Percentiles rank a stretch among this genome's conserved stretches.
These are phyloP conservation scores for Lutjanus argentimaculatus DNA, from an alignment of 2,797 vertebrate genomes.

Conservation along the genomic window DNA sequence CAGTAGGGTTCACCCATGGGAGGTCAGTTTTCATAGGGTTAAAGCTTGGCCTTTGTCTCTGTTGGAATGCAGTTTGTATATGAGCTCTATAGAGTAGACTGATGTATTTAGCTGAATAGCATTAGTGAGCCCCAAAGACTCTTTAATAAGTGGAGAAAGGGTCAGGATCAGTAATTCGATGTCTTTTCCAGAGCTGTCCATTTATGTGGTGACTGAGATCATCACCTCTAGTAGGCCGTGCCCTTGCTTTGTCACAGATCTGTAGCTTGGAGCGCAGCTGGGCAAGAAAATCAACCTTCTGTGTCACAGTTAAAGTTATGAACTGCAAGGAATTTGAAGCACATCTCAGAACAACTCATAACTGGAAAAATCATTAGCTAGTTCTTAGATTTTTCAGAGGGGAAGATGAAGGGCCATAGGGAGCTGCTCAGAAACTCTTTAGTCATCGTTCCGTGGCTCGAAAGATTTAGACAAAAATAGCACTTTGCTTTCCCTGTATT, in stretches of 20 bases:
- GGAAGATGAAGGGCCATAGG: slow-evolving; percentile 46
- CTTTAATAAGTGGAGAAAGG: slow-evolving; percentile 40
- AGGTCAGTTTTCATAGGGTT: neutral
- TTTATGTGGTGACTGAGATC: slow-evolving; percentile 58
- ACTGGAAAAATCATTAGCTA: slow-evolving; percentile 73
- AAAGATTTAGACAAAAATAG: slow-evolving; percentile 57
- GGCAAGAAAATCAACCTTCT: slow-evolving; percentile 46
- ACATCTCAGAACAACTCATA: slow-evolving; percentile 55
- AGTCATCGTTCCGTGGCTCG: slow-evolving; percentile 39
- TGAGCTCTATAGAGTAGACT: slow-evolving; percentile 9
- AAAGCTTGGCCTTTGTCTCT: slow-evolving; percentile 23
- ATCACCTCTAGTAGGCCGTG: slow-evolving; percentile 54
- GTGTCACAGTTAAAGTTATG: slow-evolving; percentile 64
- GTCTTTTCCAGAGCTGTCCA: slow-evolving; percentile 60
- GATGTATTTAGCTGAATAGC: slow-evolving; percentile 36
- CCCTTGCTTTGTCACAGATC: slow-evolving; percentile 55
- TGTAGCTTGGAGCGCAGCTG: slow-evolving; percentile 31
- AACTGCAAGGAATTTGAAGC: slow-evolving; percentile 68
- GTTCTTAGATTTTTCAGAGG: slow-evolving; percentile 50
- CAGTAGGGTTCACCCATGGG: too few relatives aligned
- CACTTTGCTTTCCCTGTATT: slow-evolving; percentile 43
- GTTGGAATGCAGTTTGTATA: neutral
- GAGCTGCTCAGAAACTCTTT: slow-evolving; percentile 58
- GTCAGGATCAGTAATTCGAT: slow-evolving; percentile 35
- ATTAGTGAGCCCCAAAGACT: slow-evolving; percentile 31